These are phyloP conservation scores for Achlya flavicornis DNA, from an alignment of 2,888 invertebrate species.

Conservation along the genomic window DNA sequence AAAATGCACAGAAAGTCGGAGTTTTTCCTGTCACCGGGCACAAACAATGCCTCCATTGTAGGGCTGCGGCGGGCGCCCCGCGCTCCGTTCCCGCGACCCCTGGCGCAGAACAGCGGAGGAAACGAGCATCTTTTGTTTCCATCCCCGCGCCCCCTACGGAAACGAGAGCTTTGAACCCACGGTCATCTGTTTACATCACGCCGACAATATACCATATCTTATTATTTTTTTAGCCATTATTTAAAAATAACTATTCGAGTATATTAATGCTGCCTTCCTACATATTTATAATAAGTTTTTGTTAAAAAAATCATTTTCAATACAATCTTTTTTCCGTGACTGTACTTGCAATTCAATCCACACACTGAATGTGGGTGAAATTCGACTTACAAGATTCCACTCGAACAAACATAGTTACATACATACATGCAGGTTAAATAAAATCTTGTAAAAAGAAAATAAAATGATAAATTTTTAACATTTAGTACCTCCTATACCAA, in stretches of 20 bases:
- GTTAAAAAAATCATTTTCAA: too few relatives aligned
- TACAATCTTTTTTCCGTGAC: too few relatives aligned
- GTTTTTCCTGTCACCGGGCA: slow-evolving; percentile 84
- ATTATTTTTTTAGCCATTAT: slow-evolving; percentile 48
- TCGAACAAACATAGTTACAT: too few relatives aligned
- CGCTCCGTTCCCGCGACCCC: slow-evolving; percentile 42
- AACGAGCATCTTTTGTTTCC: slow-evolving; percentile 83
- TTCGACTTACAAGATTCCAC: too few relatives aligned
- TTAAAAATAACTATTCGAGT: background rate
- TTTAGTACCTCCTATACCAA: too few relatives aligned
- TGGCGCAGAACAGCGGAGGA: slow-evolving; percentile 66
- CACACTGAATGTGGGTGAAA: too few relatives aligned
- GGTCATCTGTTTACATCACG: slow-evolving; percentile 80
- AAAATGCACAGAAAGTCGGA: slow-evolving; percentile 83
- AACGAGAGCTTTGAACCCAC: slow-evolving; percentile 77
- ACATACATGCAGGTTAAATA: too few relatives aligned
- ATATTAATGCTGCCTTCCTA: background rate
- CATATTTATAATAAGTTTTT: too few relatives aligned
- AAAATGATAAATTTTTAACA: too few relatives aligned
- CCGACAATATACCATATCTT: slow-evolving; percentile 57
- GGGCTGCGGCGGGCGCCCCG: slow-evolving; percentile 41
- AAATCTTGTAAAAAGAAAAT: too few relatives aligned
- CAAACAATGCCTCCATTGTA: slow-evolving; percentile 82
- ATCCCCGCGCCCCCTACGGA: slow-evolving; percentile 64
- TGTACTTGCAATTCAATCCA: too few relatives aligned